A percentile compares a stretch with the other conserved stretches of the same genome.
These are phyloP conservation scores for Sinocyclocheilus maitianheensis DNA, from an alignment of 2,113 vertebrate genomes.

Conservation along the genomic window DNA sequence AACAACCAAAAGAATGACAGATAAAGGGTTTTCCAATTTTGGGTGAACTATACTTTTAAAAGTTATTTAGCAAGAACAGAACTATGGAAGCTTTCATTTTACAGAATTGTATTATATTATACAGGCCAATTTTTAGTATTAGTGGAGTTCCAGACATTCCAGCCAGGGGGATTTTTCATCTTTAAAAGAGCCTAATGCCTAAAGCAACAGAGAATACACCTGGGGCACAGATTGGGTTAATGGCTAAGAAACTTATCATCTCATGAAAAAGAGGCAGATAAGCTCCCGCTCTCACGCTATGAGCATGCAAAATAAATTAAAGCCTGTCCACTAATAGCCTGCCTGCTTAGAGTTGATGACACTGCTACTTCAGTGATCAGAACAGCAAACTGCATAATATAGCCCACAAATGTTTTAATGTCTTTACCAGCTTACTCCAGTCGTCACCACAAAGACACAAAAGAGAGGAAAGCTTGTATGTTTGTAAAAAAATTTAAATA, in stretches of 20 bases:
- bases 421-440: slow-evolving; percentile 3
- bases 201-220: slow-evolving; percentile 20
- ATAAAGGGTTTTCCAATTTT: background rate
- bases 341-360: slow-evolving; percentile 29
- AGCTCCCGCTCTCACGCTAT: slow-evolving; percentile 46
- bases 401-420: background rate
- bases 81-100: background rate
- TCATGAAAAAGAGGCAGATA: slow-evolving; percentile 46
- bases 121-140: background rate
- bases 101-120: background rate
- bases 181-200: slow-evolving; percentile 12
- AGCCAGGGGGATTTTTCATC: background rate
- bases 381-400: background rate
- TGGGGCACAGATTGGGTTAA: slow-evolving; percentile 34
- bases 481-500: background rate
- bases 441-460: slow-evolving; percentile 19
- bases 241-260: slow-evolving; percentile 50
- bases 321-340: slow-evolving; percentile 31
- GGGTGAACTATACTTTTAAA: background rate
- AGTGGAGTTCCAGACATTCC: background rate
- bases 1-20: background rate
- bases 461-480: slow-evolving; percentile 14
- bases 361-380: slow-evolving; percentile 16
- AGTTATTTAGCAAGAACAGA: background rate
- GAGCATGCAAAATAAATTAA: slow-evolving; percentile 43